Evolutionary conservation across 2,797 vertebrate genomes (phyloP).

Genomic region (Echeneis naucrates): DNA sequence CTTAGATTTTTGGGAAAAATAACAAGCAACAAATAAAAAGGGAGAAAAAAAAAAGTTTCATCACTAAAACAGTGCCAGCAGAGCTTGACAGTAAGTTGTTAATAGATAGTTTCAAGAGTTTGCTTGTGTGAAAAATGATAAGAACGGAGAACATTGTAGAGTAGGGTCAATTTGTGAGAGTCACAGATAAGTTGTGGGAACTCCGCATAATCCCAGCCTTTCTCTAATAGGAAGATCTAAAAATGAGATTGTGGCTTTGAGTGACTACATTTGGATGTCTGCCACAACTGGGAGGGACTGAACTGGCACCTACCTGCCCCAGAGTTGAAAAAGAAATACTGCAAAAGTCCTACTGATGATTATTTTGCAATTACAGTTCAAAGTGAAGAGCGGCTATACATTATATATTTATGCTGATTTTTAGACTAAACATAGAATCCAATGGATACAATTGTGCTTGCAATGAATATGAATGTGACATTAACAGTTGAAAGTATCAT

Average conservation of each 20-base stretch:
- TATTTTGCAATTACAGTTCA: conserved; percentile 69
- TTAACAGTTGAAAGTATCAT: conserved; percentile 67
- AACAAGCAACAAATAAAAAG: background rate
- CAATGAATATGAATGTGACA: conserved; percentile 58
- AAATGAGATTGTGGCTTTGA: conserved; percentile 74
- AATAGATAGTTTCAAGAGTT: conserved; percentile 42
- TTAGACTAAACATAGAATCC: conserved; percentile 37
- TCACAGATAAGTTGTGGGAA: conserved; percentile 69
- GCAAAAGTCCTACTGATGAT: conserved; percentile 42
- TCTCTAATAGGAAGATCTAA: conserved; percentile 78
- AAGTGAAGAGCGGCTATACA: conserved; percentile 58
- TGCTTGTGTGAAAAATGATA: conserved; percentile 66
- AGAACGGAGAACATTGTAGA: conserved; percentile 60
- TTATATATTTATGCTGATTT: conserved; percentile 66
- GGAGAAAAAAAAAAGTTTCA: conserved; percentile 39
- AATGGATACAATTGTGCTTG: conserved; percentile 24
- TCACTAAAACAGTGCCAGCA: background rate
- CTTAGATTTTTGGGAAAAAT: conserved; percentile 10
- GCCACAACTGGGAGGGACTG: conserved; percentile 52
- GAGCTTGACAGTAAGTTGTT: conserved; percentile 40
- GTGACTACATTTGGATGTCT: conserved; percentile 61
- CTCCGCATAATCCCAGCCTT: conserved; percentile 67
- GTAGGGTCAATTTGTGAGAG: conserved; percentile 74
- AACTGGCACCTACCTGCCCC: conserved; percentile 59
- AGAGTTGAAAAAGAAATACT: conserved; percentile 6